These are phyloP conservation scores for Bradypodion ventrale DNA, from an alignment of 2,797 vertebrate genomes.

Conservation along the genomic window DNA sequence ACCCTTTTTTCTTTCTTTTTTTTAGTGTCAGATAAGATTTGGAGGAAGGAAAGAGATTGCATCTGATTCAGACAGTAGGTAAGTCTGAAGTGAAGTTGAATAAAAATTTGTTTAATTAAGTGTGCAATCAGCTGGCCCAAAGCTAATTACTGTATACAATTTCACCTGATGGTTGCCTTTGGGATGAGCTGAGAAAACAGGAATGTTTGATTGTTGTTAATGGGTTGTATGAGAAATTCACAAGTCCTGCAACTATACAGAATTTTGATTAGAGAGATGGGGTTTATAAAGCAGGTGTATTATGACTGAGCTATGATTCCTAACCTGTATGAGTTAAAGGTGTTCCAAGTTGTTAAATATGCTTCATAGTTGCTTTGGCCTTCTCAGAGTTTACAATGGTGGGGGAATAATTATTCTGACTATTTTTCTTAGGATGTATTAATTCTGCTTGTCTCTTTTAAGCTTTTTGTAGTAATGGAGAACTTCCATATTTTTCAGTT, in stretches of 20 bases:
- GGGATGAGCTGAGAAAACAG: background rate
- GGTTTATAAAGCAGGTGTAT: background rate
- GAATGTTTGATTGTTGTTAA: background rate
- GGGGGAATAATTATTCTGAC: background rate
- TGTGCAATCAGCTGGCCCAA: background rate
- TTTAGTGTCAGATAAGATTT: conserved; percentile 97
- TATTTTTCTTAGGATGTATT: background rate
- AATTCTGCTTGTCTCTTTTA: background rate
- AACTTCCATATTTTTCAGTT: background rate
- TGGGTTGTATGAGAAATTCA: background rate
- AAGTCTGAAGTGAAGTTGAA: conserved; percentile 38
- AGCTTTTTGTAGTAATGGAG: no score
- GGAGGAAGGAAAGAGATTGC: conserved; percentile 98
- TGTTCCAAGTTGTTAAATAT: background rate
- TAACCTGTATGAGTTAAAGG: background rate
- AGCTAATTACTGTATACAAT: background rate
- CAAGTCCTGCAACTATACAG: background rate
- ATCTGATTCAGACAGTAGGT: conserved; percentile 98
- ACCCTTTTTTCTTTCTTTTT: background rate
- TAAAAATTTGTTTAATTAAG: background rate
- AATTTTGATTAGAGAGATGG: no score
- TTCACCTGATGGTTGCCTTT: background rate
- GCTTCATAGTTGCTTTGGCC: background rate
- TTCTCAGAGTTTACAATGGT: background rate
- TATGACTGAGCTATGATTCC: background rate